Evolutionary conservation across 2,888 invertebrate species (phyloP).

Genomic region (Didymodactylos carnosus): DNA sequence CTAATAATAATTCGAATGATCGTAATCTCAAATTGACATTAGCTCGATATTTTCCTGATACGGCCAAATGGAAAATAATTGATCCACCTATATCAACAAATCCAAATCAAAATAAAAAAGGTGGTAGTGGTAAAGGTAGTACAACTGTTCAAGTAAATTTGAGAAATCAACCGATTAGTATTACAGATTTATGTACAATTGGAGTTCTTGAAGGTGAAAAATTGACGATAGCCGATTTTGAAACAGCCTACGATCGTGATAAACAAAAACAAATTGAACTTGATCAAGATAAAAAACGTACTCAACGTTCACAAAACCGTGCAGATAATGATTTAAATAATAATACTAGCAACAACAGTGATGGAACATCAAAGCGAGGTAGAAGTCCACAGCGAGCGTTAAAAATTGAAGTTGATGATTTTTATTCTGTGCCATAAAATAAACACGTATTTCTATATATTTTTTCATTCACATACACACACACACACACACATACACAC

Average conservation of each 20-base stretch:
- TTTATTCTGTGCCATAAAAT: neutral
- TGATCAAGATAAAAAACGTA: neutral
- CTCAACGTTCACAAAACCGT: neutral
- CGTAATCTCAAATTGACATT: neutral
- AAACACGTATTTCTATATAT: neutral
- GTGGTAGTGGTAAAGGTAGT: too few relatives aligned
- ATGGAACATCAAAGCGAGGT: neutral
- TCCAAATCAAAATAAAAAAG: too few relatives aligned
- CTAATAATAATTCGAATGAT: neutral
- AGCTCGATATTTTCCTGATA: neutral
- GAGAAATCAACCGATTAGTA: neutral
- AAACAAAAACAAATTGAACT: neutral
- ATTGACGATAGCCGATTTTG: neutral
- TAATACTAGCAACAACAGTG: too few relatives aligned
- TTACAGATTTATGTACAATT: neutral
- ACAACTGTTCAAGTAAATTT: neutral
- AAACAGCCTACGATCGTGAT: neutral
- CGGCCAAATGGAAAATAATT: neutral
- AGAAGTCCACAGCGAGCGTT: neutral
- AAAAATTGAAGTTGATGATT: neutral
- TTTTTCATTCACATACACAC: neutral
- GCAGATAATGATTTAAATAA: neutral
- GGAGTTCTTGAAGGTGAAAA: neutral
- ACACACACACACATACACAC: neutral
- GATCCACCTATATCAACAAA: neutral